phyloP scores from a whole-genome alignment of 2,888 invertebrate genomes.

The Steinernema carpocapsae region DNA sequence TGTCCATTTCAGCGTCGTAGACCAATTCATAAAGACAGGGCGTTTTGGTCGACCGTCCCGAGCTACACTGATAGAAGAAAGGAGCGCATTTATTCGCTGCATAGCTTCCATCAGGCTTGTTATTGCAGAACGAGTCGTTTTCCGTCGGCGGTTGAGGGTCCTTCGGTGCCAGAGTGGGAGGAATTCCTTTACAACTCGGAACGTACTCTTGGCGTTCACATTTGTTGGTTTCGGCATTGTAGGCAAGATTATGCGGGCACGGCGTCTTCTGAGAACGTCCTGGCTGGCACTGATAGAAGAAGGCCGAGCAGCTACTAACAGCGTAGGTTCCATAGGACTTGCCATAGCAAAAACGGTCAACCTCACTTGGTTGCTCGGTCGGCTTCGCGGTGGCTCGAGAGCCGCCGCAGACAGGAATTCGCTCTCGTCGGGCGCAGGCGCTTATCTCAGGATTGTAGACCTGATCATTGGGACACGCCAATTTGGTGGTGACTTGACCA shows the following conservation, averaged over 20 bases:
- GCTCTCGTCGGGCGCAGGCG: neutral
- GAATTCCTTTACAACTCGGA: too few species aligned
- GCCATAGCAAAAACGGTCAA: neutral
- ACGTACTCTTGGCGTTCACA: too few species aligned
- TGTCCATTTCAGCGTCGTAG: neutral
- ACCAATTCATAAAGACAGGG: neutral
- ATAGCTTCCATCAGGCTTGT: constrained; percentile 7
- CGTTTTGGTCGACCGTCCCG: neutral
- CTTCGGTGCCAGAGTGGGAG: neutral
- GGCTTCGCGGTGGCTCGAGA: neutral
- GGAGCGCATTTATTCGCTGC: neutral
- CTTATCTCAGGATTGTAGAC: neutral
- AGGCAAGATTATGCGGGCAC: too few species aligned
- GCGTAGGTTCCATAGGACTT: constrained; percentile 11
- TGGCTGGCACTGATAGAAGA: too few species aligned
- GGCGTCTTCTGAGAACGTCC: too few species aligned
- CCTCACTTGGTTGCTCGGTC: neutral
- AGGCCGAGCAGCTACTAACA: neutral
- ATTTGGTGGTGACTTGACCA: too few species aligned
- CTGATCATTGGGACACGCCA: neutral
- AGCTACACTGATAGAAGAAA: neutral
- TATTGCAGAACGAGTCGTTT: neutral
- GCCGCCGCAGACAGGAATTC: constrained; percentile 4
- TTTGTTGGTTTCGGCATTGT: too few species aligned
- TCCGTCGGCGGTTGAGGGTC: neutral